Evolutionary conservation across 2,797 vertebrate species (phyloP).

Genomic region (Sylvia borin): DNA sequence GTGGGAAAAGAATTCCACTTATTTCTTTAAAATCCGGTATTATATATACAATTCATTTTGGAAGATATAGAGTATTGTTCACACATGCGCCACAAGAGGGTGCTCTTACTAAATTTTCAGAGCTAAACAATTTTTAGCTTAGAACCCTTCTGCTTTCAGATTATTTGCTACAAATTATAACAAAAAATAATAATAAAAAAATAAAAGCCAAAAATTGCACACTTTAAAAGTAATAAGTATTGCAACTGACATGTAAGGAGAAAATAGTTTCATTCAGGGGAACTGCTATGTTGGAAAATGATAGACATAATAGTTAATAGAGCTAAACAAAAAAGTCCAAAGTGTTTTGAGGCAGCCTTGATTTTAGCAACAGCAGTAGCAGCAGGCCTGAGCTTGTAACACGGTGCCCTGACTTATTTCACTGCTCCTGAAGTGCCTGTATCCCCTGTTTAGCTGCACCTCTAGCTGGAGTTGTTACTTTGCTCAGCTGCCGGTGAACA

Average conservation of each 20-base stretch:
- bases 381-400: background rate
- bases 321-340: background rate
- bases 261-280: background rate
- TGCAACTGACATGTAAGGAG: background rate
- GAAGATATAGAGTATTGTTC: background rate
- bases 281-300: background rate
- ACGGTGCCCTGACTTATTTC: background rate
- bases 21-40: background rate
- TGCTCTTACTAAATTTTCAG: background rate
- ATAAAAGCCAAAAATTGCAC: fast-evolving
- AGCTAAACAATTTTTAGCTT: background rate
- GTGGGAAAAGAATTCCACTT: background rate
- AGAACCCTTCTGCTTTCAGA: background rate
- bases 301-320: background rate
- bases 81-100: background rate
- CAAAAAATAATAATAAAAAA: background rate
- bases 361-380: background rate
- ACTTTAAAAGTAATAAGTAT: background rate
- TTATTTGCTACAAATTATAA: background rate
- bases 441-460: no score
- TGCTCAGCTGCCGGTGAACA: background rate
- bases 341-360: background rate
- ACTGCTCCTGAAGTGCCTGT: fast-evolving
- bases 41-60: fast-evolving
- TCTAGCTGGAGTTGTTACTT: fast-evolving